Conservation (phyloP, 1,140 invertebrate species). For the Drosophila pseudoananassae region DNA sequence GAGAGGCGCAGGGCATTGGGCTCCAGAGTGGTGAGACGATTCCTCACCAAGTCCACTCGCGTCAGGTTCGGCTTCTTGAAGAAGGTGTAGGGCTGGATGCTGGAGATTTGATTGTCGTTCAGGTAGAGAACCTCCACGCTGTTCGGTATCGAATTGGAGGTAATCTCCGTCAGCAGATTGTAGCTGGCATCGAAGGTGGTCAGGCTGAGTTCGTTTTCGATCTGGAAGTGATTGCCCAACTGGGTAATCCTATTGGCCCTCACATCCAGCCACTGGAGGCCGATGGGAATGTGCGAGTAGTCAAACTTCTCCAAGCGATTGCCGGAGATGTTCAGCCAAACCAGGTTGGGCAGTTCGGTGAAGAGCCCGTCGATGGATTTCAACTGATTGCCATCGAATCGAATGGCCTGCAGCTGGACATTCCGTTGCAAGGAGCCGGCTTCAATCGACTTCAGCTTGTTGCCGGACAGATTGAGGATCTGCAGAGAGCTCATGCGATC, state of each 20-base stretch:
- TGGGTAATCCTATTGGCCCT: slow-evolving; percentile 94
- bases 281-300: slow-evolving; percentile 95
- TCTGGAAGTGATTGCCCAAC: slow-evolving; percentile 95
- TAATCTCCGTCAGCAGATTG: slow-evolving; percentile 94
- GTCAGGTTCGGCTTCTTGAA: slow-evolving; percentile 96
- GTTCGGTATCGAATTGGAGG: slow-evolving; percentile 93
- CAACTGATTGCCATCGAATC: slow-evolving; percentile 94
- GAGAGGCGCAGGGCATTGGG: slow-evolving; percentile 94
- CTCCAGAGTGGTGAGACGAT: slow-evolving; percentile 92
- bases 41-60: slow-evolving; percentile 93
- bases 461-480: slow-evolving; percentile 94
- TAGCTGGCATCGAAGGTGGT: slow-evolving; percentile 94
- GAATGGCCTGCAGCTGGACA: slow-evolving; percentile 92
- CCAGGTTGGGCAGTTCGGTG: slow-evolving; percentile 92
- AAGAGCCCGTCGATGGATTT: slow-evolving; percentile 94
- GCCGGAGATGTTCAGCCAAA: slow-evolving; percentile 96
- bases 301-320: slow-evolving; percentile 95
- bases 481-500: slow-evolving; percentile 92
- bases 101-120: slow-evolving; percentile 93
- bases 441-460: slow-evolving; percentile 94
- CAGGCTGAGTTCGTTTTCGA: slow-evolving; percentile 92
- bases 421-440: slow-evolving; percentile 93
- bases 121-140: slow-evolving; percentile 93
- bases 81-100: slow-evolving; percentile 96
- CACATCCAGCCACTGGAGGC: slow-evolving; percentile 95